Conservation (phyloP, 2,113 vertebrate genomes). For the Fulica atra region DNA sequence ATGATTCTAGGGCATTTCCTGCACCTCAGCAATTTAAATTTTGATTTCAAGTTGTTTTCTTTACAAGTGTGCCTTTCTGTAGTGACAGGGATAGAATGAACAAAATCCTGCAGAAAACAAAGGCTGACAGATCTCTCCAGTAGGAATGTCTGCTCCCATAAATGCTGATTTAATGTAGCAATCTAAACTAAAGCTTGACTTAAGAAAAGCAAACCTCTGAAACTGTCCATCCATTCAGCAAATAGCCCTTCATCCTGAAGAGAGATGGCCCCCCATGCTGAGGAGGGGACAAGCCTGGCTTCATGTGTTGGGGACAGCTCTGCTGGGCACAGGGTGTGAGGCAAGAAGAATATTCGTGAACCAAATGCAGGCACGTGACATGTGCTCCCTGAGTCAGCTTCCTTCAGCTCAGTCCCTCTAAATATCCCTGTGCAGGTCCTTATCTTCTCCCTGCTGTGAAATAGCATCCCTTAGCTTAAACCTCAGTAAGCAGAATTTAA, state of each 20-base stretch:
- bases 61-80: background rate
- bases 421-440: background rate
- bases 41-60: background rate
- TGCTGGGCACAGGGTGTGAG: fast-evolving
- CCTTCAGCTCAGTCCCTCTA: background rate
- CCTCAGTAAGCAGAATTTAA: background rate
- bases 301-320: background rate
- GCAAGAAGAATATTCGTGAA: background rate
- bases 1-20: background rate
- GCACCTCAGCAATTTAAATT: background rate
- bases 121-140: background rate
- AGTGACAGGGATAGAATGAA: background rate
- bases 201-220: background rate
- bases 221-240: background rate
- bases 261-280: fast-evolving
- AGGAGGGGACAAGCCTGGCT: background rate
- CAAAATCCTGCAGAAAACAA: background rate
- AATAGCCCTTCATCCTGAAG: background rate
- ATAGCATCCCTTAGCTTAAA: slow-evolving; percentile 2
- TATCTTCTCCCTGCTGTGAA: slow-evolving; percentile 8
- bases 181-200: background rate
- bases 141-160: background rate
- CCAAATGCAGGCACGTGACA: background rate
- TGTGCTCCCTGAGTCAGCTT: background rate
- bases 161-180: background rate